These are phyloP conservation scores for Nothobranchius kuhntae DNA, from an alignment of 2,113 vertebrate species.

Conservation along the genomic window DNA sequence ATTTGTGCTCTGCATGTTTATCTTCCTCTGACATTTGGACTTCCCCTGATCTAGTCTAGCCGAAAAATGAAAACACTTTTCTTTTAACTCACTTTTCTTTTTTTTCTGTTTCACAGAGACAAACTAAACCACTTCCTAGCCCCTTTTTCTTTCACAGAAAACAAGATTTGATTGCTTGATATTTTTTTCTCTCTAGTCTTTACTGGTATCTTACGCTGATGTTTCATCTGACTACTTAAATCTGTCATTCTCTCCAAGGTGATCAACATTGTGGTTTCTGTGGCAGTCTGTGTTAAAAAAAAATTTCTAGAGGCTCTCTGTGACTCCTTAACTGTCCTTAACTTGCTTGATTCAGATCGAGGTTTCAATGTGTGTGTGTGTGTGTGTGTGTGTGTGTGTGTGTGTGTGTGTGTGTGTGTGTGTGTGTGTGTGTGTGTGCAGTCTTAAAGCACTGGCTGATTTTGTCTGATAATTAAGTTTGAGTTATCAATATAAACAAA, in stretches of 20 bases:
- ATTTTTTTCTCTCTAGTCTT: neutral
- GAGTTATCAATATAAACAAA: too few relatives aligned
- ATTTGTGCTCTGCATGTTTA: neutral
- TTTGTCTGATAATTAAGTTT: too few relatives aligned
- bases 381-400: too few relatives aligned
- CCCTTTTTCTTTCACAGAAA: constrained; percentile 27
- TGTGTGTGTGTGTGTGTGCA: too few relatives aligned
- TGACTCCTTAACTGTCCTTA: neutral
- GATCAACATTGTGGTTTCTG: neutral
- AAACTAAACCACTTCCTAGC: constrained; percentile 49
- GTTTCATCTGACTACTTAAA: neutral
- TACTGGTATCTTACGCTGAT: neutral
- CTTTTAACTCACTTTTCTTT: constrained; percentile 4
- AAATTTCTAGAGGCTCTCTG: neutral
- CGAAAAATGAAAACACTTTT: constrained; percentile 16
- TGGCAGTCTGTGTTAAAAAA: neutral
- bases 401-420: too few relatives aligned
- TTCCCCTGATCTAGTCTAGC: constrained; percentile 29
- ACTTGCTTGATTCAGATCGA: neutral
- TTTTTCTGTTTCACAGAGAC: constrained; percentile 11
- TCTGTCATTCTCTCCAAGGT: neutral
- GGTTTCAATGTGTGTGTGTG: too few relatives aligned
- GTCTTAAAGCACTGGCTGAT: too few relatives aligned
- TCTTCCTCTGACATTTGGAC: constrained; percentile 28
- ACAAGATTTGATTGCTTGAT: constrained; percentile 14